Evolutionary conservation across 2,113 vertebrate genomes (phyloP).

Genomic region (Brachypteracias leptosomus): DNA sequence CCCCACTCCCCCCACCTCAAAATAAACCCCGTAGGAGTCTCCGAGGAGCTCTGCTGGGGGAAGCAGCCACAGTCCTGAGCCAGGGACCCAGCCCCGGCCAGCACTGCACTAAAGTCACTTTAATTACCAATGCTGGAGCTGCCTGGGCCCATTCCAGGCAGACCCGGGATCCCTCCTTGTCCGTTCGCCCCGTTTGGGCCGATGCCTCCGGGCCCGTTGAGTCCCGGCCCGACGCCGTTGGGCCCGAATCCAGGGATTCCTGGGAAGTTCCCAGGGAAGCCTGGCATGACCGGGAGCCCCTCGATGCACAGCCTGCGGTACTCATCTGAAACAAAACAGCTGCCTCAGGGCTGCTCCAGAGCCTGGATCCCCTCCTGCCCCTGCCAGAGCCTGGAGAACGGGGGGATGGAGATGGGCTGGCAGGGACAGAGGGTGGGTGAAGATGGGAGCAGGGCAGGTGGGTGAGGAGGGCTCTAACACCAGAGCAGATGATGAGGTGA

Average conservation of each 20-base stretch:
- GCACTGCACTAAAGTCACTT: background rate
- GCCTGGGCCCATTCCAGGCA: slow-evolving; percentile 69
- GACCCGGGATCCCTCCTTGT: slow-evolving; percentile 67
- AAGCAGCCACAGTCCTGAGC: background rate
- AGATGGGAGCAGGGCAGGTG: background rate
- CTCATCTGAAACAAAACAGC: slow-evolving; percentile 76
- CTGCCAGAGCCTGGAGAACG: background rate
- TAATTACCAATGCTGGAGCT: slow-evolving; percentile 75
- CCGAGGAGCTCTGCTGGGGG: no score
- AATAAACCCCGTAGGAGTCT: background rate
- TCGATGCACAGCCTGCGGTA: slow-evolving; percentile 86
- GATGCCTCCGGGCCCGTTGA: slow-evolving; percentile 67
- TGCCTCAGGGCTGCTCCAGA: background rate
- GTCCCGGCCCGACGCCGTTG: slow-evolving; percentile 55
- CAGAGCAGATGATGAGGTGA: background rate
- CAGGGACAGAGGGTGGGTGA: background rate
- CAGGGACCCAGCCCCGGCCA: background rate
- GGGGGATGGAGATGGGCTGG: background rate
- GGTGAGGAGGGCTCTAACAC: background rate
- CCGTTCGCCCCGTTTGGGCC: slow-evolving; percentile 70
- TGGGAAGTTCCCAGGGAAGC: slow-evolving; percentile 60
- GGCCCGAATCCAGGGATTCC: slow-evolving; percentile 49
- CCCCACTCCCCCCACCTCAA: background rate
- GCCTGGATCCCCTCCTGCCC: background rate
- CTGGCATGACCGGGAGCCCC: slow-evolving; percentile 74